phyloP scores from a whole-genome alignment of 2,113 vertebrate species.

The Larimichthys polyactis region DNA sequence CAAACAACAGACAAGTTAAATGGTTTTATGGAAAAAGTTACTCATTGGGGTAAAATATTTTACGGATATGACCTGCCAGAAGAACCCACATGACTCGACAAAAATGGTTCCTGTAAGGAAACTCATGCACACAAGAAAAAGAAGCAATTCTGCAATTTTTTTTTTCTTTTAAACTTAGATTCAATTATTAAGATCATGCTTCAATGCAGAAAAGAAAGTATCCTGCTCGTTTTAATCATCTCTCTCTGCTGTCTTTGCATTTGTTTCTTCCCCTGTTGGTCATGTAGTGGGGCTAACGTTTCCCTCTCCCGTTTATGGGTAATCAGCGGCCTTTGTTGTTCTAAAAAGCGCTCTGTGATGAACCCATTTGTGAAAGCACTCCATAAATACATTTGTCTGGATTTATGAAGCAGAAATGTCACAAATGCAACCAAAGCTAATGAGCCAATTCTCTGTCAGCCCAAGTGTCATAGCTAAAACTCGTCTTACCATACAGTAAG shows the following conservation, averaged over 20 bases:
- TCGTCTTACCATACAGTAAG: constrained; percentile 38
- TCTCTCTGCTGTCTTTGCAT: background rate
- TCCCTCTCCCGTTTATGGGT: background rate
- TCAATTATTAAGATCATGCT: constrained; percentile 4
- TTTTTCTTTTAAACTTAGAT: background rate
- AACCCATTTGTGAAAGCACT: constrained; percentile 44
- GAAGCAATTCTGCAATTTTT: background rate
- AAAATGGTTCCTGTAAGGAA: too few species aligned
- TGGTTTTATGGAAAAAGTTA: too few species aligned
- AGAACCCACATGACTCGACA: too few species aligned
- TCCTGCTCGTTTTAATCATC: background rate
- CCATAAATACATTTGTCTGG: constrained; percentile 62
- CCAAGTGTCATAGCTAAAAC: constrained; percentile 52
- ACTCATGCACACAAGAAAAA: too few species aligned
- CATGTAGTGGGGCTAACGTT: background rate
- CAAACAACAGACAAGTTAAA: too few species aligned
- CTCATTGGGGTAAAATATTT: too few species aligned
- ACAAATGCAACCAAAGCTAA: constrained; percentile 67
- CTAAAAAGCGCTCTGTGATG: constrained; percentile 37
- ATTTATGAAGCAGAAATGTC: constrained; percentile 60
- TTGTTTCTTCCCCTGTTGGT: background rate
- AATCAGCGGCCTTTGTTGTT: constrained; percentile 34
- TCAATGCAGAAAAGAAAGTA: background rate
- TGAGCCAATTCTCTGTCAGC: constrained; percentile 63
- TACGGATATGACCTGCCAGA: too few species aligned